Percentiles rank a stretch among this genome's conserved stretches.
These are phyloP conservation scores for Protonibea diacanthus DNA, from an alignment of 2,797 vertebrate species.

Conservation along the genomic window DNA sequence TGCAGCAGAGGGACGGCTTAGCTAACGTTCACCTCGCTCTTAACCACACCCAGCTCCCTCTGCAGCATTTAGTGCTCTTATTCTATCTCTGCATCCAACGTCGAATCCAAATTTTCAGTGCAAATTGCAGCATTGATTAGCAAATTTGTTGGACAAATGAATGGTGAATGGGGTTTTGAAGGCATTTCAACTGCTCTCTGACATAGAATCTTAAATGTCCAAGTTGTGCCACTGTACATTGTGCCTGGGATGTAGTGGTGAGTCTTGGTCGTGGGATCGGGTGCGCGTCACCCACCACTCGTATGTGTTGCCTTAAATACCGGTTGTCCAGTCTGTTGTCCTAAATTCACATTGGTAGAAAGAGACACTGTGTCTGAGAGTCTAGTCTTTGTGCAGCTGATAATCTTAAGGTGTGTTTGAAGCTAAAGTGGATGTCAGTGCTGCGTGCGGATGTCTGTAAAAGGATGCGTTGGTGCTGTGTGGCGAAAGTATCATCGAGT, in stretches of 20 bases:
- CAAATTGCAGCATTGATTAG: not conserved
- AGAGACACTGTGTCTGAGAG: not conserved
- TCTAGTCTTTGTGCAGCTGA: not conserved
- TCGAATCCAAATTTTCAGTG: not conserved
- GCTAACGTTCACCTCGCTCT: not conserved
- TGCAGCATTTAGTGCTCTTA: not conserved
- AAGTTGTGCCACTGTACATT: not conserved
- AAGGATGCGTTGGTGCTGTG: not conserved
- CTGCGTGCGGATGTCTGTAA: not conserved
- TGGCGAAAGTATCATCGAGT: constrained; percentile 22
- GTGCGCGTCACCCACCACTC: not conserved
- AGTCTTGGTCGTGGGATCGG: not conserved
- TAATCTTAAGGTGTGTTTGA: not conserved
- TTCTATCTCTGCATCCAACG: constrained; percentile 8
- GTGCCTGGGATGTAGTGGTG: no score
- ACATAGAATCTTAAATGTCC: not conserved
- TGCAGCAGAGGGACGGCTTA: not conserved
- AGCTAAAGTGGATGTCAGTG: not conserved
- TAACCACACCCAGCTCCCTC: not conserved
- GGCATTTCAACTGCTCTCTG: not conserved
- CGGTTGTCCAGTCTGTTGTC: not conserved
- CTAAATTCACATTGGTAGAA: not conserved
- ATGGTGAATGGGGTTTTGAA: not conserved
- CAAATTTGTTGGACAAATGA: not conserved
- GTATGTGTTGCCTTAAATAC: not conserved